phyloP scores from a whole-genome alignment of 2,797 vertebrate genomes.

The Sarcoramphus papa region DNA sequence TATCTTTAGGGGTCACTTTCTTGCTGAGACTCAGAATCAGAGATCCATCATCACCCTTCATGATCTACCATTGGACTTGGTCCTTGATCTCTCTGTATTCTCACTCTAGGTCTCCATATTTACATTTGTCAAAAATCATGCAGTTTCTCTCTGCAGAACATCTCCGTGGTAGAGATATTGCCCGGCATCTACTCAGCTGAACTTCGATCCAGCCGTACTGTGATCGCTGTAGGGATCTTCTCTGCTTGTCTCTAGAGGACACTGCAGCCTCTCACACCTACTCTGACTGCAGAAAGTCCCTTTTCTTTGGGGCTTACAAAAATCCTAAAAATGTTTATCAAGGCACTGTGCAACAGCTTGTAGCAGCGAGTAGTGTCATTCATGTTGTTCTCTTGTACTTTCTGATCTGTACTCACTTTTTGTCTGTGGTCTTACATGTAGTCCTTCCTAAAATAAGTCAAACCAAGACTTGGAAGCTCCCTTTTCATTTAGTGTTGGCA shows the following conservation, averaged over 20 bases:
- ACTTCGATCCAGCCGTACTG: not conserved
- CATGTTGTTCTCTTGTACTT: not conserved
- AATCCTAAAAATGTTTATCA: not conserved
- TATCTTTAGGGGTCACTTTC: not conserved
- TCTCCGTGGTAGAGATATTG: not conserved
- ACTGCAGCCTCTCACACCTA: not conserved
- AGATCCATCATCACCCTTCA: not conserved
- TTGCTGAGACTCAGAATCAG: not conserved
- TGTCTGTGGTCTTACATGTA: not conserved
- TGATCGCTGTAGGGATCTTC: not conserved
- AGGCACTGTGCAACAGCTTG: not conserved
- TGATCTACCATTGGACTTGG: not conserved
- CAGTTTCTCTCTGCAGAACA: not conserved
- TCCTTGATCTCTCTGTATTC: not conserved
- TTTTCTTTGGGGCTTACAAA: not conserved
- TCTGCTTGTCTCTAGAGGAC: not conserved
- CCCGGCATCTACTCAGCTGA: not conserved
- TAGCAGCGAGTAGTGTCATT: not conserved
- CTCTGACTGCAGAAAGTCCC: not conserved
- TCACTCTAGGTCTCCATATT: not conserved
- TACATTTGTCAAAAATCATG: not conserved
- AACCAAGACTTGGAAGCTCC: not conserved
- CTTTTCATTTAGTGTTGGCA: not conserved
- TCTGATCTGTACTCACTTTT: not conserved
- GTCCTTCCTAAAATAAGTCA: not conserved